phyloP scores from a whole-genome alignment of 1,140 invertebrate species.

The Pentalonia nigronervosa region DNA sequence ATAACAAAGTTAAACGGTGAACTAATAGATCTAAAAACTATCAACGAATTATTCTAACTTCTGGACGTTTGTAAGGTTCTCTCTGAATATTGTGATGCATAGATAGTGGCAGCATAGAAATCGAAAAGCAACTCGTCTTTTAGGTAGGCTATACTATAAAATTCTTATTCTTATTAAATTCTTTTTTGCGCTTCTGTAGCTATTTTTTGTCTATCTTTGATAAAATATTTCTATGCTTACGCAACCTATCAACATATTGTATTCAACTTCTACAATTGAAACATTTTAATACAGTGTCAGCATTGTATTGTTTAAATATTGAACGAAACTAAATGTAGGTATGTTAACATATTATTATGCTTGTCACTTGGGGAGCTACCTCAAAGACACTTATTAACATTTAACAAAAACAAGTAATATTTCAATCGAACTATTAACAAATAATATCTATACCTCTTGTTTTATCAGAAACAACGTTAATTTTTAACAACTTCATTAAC shows the following conservation, averaged over 20 bases:
- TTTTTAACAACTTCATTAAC: too few relatives aligned
- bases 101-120: background rate
- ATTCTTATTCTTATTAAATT: background rate
- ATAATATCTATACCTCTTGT: background rate
- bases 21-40: background rate
- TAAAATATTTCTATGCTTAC: background rate
- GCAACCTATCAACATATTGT: background rate
- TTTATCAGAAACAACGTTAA: background rate
- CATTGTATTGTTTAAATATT: background rate
- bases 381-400: background rate
- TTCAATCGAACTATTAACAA: background rate
- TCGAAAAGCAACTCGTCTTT: background rate
- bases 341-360: background rate
- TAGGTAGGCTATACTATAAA: background rate
- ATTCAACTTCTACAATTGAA: background rate
- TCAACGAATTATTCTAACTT: background rate
- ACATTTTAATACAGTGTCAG: background rate
- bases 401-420: background rate
- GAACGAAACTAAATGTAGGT: too few relatives aligned
- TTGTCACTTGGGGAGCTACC: background rate
- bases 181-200: background rate
- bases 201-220: background rate
- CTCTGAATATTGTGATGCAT: background rate
- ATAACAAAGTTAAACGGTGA: background rate
- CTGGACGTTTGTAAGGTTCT: background rate